phyloP scores from a whole-genome alignment of 2,113 vertebrate species.

The Centropristis striata region DNA sequence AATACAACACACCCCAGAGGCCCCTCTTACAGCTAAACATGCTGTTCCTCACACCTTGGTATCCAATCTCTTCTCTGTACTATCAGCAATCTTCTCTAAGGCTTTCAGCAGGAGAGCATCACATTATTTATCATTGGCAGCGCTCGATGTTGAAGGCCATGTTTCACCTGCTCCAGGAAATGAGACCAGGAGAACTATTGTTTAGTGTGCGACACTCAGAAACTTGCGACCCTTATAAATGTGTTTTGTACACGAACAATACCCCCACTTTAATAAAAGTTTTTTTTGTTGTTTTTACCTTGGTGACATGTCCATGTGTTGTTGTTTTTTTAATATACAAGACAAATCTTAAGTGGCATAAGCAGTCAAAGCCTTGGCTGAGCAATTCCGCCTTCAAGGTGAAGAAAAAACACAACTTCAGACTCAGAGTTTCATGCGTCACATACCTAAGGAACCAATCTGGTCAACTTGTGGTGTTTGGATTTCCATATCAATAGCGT shows the following conservation, averaged over 20 bases:
- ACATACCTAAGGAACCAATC: no score
- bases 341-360: no score
- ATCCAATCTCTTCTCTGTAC: constrained; percentile 17
- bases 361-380: no score
- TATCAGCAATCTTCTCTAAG: constrained; percentile 2
- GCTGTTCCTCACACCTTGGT: constrained; percentile 21
- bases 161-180: constrained; percentile 12
- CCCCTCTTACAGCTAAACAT: background rate
- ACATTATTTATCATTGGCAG: constrained; percentile 9
- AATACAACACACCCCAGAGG: constrained; percentile 9
- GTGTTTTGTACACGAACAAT: background rate
- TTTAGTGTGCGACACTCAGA: background rate
- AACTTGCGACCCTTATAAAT: background rate
- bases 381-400: no score
- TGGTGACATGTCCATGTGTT: no score
- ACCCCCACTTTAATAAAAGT: background rate
- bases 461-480: no score
- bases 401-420: no score
- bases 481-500: no score
- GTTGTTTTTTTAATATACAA: no score
- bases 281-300: no score
- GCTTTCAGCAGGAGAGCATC: constrained; percentile 12
- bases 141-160: background rate
- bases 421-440: no score
- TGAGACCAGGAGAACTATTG: background rate